phyloP scores from a whole-genome alignment of 2,113 vertebrate species.

The Indicator maculatus region DNA sequence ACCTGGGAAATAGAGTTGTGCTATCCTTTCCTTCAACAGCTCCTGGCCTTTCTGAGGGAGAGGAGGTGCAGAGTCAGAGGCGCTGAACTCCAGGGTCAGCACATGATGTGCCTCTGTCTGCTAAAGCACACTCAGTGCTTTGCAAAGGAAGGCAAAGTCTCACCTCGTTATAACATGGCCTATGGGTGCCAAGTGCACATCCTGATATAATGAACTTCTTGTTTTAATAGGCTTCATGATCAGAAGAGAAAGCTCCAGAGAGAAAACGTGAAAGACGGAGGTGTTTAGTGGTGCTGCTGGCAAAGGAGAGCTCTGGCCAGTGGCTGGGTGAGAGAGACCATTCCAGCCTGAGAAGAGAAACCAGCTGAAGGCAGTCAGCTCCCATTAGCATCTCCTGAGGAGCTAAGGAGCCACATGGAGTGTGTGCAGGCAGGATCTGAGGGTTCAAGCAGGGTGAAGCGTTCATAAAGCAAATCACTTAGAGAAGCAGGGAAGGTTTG shows the following conservation, averaged over 20 bases:
- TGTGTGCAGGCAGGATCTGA: not conserved
- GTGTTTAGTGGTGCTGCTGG: not conserved
- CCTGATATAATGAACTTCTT: conserved; percentile 57
- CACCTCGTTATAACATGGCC: conserved; percentile 73
- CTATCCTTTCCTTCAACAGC: not conserved
- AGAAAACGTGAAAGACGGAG: not conserved
- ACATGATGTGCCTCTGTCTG: not conserved
- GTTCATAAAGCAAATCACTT: not conserved
- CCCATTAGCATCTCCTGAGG: conserved; percentile 22
- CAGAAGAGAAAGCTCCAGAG: conserved; percentile 43
- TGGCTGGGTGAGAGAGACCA: not conserved
- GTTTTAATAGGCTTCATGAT: conserved; percentile 58
- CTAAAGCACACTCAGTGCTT: not conserved
- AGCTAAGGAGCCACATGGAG: conserved; percentile 23
- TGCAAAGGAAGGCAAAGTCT: conserved; percentile 22
- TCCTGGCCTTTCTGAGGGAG: not conserved
- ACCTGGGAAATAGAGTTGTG: not conserved
- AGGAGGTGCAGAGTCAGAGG: not conserved
- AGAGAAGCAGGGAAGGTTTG: not conserved
- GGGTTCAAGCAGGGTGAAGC: conserved; percentile 25
- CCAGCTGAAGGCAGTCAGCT: conserved; percentile 23
- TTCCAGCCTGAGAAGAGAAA: not conserved
- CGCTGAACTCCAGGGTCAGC: conserved; percentile 42
- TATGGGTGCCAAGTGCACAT: conserved; percentile 60
- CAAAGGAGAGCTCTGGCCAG: not conserved